Conservation (phyloP, 2,888 invertebrate species). For the Actias luna region DNA sequence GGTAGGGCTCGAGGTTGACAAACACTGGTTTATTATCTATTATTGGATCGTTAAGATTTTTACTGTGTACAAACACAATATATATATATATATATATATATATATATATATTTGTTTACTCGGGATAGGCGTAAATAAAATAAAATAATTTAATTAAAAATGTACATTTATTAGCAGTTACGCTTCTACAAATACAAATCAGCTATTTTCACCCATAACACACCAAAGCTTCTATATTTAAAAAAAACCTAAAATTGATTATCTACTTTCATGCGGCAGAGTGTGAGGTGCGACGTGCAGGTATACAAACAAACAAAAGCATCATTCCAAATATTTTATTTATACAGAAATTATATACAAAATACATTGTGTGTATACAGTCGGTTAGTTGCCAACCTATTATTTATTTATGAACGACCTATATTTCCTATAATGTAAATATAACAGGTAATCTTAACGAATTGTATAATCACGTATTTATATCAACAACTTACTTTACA, state of each 20-base stretch:
- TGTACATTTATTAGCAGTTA: neutral
- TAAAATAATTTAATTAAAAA: neutral
- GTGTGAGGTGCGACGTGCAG: conserved; percentile 50
- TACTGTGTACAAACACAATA: no score
- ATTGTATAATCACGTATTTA: neutral
- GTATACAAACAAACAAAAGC: conserved; percentile 63
- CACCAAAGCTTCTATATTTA: neutral
- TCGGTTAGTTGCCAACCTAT: neutral
- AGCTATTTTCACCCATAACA: neutral
- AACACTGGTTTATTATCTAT: no score
- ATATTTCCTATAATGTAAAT: conserved; percentile 2
- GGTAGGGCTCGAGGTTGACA: no score
- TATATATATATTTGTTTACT: neutral
- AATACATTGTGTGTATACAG: neutral
- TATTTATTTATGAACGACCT: neutral
- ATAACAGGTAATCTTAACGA: neutral
- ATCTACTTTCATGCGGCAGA: conserved; percentile 34
- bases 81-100: no score
- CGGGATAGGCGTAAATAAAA: neutral
- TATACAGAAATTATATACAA: conserved; percentile 37
- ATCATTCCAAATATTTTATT: conserved; percentile 49
- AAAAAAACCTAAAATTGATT: neutral
- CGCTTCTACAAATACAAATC: neutral
- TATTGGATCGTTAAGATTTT: no score
- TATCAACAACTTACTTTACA: neutral